Base-by-base conservation (phyloP, 2,797 vertebrate genomes). In the Acanthurus lineatus region DNA sequence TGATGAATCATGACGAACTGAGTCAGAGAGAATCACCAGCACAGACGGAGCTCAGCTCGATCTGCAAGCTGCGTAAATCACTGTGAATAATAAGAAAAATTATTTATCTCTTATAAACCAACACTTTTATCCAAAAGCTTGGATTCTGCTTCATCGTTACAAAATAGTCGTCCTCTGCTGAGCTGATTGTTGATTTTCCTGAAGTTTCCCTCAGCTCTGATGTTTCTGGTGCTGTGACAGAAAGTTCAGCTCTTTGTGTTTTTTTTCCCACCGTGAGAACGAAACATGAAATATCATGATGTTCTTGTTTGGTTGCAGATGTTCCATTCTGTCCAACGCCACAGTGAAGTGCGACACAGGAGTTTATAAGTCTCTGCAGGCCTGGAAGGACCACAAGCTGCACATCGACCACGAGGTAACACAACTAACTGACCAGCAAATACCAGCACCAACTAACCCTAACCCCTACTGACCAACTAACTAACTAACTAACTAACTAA, bases 331-430 rank as follows among this genome's bases (percentile, higher is more conserved):
- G 56, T 92, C 97, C 56, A 98, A 99, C 0, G 95, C 97, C 54
- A 96, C 97, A 0, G 96, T 99, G 47, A 96, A 96, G 77, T 99
- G 98, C 63, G 98, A 99, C 59, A 91, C 91, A 1, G 96, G 97
- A 52, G 89, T 99, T 1, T 99, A 99, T 84, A 96, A 95, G 88
- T 97, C 97, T 15, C 94, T 99, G 69, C 98, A 98, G 89, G 98
- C 98, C 45, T 99, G 98, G 98, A 99, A 98, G 84, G 98, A 99
- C 89, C 98, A 99, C 92, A 98, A 98, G 84, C 95, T 99, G 56
- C 97, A 98, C 84, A 97, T 99, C 1, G 98, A 99, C 92, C 97
- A 99, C 0, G 97, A 99, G 96, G 98, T 98, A 73, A 86, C 89
- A 10, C 22, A 20, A 2, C 40, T n/a, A 4, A 35, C 22, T 2